These are phyloP conservation scores for Meloe dianella DNA, from an alignment of 2,888 invertebrate species.

Conservation along the genomic window DNA sequence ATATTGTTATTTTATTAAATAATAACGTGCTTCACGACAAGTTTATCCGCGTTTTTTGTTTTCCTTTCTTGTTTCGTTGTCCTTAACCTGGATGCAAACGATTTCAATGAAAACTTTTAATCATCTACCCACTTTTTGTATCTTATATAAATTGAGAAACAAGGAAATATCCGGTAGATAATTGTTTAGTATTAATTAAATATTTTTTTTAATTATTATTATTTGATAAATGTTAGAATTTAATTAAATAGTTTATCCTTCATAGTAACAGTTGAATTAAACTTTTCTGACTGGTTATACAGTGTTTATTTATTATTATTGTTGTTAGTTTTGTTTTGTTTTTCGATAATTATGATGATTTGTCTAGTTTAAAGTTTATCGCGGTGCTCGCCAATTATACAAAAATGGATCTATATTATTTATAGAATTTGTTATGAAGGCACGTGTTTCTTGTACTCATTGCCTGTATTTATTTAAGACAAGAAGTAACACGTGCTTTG, in stretches of 20 bases:
- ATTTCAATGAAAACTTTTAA: constrained; percentile 39
- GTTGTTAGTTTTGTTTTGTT: not conserved
- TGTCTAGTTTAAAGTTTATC: constrained; percentile 4
- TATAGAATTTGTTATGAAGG: constrained; percentile 28
- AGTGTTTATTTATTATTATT: not conserved
- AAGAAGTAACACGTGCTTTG: constrained; percentile 31
- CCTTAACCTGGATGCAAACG: constrained; percentile 42
- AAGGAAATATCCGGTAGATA: constrained; percentile 10
- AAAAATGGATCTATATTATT: constrained; percentile 26
- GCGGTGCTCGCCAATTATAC: constrained; percentile 4
- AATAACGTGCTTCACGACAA: constrained; percentile 35
- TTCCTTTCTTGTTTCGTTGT: constrained; percentile 32
- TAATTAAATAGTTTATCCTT: too few relatives aligned
- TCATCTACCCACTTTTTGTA: constrained; percentile 9
- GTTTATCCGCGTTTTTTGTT: constrained; percentile 20
- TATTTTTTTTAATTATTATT: not conserved
- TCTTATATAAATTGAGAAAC: constrained; percentile 11
- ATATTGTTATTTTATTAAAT: constrained; percentile 31
- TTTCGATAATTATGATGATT: not conserved
- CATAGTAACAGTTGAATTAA: too few relatives aligned
- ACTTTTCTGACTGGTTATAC: too few relatives aligned
- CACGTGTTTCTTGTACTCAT: constrained; percentile 29
- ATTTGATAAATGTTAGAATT: not conserved
- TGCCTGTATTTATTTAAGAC: constrained; percentile 32
- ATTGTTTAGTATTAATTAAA: too few relatives aligned